phyloP scores from a whole-genome alignment of 1,140 invertebrate species.

The Sitodiplosis mosellana region DNA sequence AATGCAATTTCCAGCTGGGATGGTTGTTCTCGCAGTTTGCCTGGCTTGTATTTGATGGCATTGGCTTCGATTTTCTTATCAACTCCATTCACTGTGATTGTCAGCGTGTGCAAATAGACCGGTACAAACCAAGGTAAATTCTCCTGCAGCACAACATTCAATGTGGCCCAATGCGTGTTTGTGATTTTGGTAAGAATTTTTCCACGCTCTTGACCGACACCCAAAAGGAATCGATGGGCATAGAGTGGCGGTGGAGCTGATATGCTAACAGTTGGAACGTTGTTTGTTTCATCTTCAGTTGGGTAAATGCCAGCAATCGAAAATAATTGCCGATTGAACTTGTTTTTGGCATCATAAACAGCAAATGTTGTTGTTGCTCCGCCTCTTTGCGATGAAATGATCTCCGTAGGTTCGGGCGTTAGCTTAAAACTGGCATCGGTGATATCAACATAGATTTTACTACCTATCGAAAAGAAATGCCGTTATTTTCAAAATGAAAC shows the following conservation, averaged over 20 bases:
- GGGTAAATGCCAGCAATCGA: constrained; percentile 43
- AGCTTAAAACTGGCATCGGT: constrained; percentile 31
- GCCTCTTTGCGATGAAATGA: constrained; percentile 39
- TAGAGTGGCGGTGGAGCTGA: constrained; percentile 46
- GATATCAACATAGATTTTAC: constrained; percentile 70
- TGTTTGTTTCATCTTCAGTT: constrained; percentile 17
- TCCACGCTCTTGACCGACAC: constrained; percentile 72
- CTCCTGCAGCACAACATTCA: constrained; percentile 53
- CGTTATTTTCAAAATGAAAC: too few relatives aligned
- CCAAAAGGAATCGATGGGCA: constrained; percentile 65
- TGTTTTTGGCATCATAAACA: constrained; percentile 42
- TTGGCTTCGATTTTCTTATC: constrained; percentile 36
- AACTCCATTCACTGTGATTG: constrained; percentile 35
- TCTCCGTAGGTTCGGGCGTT: constrained; percentile 32
- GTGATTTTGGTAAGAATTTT: constrained; percentile 63
- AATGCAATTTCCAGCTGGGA: constrained; percentile 83
- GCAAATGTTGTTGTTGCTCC: constrained; percentile 43
- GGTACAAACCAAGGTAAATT: constrained; percentile 89
- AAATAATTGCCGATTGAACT: constrained; percentile 31
- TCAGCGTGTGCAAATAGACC: constrained; percentile 77
- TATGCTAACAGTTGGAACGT: constrained; percentile 27
- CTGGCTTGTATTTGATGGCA: constrained; percentile 53
- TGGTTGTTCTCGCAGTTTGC: constrained; percentile 59
- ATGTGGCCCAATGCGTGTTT: constrained; percentile 51
- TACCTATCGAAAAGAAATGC: too few relatives aligned